These are phyloP conservation scores for Epizoanthus ramosus DNA, from an alignment of 92 coral and sea anemone species.

Conservation along the genomic window DNA sequence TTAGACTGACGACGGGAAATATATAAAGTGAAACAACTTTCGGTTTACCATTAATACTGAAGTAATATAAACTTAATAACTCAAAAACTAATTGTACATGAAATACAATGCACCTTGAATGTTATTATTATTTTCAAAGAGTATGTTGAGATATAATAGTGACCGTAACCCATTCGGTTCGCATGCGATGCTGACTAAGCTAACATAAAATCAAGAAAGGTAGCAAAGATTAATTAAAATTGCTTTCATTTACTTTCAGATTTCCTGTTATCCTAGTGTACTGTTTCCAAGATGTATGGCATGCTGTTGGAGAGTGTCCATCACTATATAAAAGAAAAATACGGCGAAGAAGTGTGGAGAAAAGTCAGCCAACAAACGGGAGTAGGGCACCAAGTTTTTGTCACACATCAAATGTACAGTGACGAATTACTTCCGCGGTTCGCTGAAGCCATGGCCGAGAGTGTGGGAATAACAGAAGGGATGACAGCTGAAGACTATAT, in stretches of 20 bases:
- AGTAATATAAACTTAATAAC: too few relatives aligned
- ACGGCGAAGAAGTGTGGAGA: conserved; percentile 78
- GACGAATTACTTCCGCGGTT: conserved; percentile 65
- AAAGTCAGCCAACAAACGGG: conserved; percentile 64
- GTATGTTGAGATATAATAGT: too few relatives aligned
- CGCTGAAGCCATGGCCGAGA: conserved; percentile 63
- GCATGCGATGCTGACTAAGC: too few relatives aligned
- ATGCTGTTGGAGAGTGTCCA: conserved; percentile 86
- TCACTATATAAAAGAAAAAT: conserved; percentile 66
- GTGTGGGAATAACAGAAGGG: conserved; percentile 58
- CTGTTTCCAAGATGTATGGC: conserved; percentile 66
- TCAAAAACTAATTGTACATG: too few relatives aligned
- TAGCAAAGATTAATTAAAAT: too few relatives aligned
- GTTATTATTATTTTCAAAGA: too few relatives aligned
- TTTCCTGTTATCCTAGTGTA: neutral
- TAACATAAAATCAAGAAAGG: too few relatives aligned
- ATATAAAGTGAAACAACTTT: too few relatives aligned
- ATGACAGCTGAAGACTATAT: conserved; percentile 68
- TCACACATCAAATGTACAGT: conserved; percentile 77
- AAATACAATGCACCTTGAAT: too few relatives aligned
- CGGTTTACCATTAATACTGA: too few relatives aligned
- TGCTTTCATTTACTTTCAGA: conserved; percentile 4
- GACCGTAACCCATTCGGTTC: too few relatives aligned
- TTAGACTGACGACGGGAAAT: too few relatives aligned
- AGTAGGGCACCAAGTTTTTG: conserved; percentile 66